These are phyloP conservation scores for Epistrophe eligans DNA, from an alignment of 2,888 invertebrate genomes.

Conservation along the genomic window DNA sequence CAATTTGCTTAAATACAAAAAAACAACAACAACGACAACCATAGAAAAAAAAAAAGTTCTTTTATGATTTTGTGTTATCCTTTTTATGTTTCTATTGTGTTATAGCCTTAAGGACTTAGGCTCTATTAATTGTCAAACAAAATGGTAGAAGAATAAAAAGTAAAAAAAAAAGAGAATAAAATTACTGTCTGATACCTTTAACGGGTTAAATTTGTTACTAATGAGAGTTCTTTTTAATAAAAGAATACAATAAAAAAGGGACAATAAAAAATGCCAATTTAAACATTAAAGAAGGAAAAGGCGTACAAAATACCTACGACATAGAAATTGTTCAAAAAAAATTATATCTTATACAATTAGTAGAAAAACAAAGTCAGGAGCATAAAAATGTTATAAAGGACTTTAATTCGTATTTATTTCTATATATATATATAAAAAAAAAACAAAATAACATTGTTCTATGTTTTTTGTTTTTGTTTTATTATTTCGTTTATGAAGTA, in stretches of 20 bases:
- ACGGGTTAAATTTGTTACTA: constrained; percentile 71
- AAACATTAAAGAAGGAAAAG: neutral
- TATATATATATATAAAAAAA: constrained; percentile 1
- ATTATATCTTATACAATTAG: neutral
- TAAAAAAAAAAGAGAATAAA: constrained; percentile 1
- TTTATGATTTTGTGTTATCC: constrained; percentile 31
- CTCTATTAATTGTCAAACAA: constrained; percentile 68
- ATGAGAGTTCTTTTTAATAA: constrained; percentile 56
- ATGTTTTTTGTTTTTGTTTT: neutral
- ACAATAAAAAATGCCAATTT: constrained; percentile 10
- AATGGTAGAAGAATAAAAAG: constrained; percentile 28
- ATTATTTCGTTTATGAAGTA: constrained; percentile 13
- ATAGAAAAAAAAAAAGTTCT: constrained; percentile 45
- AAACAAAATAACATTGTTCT: constrained; percentile 15
- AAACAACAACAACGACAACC: constrained; percentile 7
- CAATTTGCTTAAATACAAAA: constrained; percentile 17
- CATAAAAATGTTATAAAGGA: constrained; percentile 52
- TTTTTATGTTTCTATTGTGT: constrained; percentile 24
- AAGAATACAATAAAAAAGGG: constrained; percentile 16
- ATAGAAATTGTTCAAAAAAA: constrained; percentile 1
- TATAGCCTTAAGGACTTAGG: constrained; percentile 51
- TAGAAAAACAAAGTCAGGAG: constrained; percentile 37
- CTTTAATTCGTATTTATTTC: constrained; percentile 61
- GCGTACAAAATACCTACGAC: neutral
- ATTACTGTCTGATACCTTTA: constrained; percentile 56